Conservation (phyloP, 1,140 invertebrate species). For the Pseudoatta argentina region DNA sequence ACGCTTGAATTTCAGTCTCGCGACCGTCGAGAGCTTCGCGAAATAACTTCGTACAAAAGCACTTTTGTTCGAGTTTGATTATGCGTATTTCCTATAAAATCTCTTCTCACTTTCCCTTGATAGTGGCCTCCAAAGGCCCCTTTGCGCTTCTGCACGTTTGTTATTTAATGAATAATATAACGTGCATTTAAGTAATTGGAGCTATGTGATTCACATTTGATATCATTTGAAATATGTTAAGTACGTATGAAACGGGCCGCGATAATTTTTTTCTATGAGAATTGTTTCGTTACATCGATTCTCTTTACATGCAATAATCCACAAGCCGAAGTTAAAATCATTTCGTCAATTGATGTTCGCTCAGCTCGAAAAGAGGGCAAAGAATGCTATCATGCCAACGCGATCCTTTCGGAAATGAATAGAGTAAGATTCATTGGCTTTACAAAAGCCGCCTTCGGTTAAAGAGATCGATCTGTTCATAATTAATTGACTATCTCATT, state of each 20-base stretch:
- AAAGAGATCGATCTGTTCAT: constrained; percentile 46
- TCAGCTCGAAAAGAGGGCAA: not conserved
- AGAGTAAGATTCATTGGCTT: constrained; percentile 5
- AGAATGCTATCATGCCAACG: not conserved
- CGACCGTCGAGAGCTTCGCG: not conserved
- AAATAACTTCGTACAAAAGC: not conserved
- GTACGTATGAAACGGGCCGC: not conserved
- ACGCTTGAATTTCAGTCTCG: not conserved
- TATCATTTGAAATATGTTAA: not conserved
- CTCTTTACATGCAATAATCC: too few relatives aligned
- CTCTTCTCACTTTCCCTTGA: not conserved
- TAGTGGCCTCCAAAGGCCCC: not conserved
- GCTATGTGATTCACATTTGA: not conserved
- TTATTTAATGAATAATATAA: not conserved
- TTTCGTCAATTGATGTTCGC: not conserved
- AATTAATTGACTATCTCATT: constrained; percentile 46
- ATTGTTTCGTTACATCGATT: not conserved
- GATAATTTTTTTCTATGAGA: not conserved
- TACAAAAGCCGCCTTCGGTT: not conserved
- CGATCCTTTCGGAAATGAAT: constrained; percentile 2
- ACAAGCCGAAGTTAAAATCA: not conserved
- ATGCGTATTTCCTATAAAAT: not conserved
- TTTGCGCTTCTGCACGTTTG: not conserved
- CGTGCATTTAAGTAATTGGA: not conserved
- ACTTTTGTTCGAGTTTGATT: not conserved